These are phyloP conservation scores for Pristis pectinata DNA, from an alignment of 2,797 vertebrate genomes.

Conservation along the genomic window DNA sequence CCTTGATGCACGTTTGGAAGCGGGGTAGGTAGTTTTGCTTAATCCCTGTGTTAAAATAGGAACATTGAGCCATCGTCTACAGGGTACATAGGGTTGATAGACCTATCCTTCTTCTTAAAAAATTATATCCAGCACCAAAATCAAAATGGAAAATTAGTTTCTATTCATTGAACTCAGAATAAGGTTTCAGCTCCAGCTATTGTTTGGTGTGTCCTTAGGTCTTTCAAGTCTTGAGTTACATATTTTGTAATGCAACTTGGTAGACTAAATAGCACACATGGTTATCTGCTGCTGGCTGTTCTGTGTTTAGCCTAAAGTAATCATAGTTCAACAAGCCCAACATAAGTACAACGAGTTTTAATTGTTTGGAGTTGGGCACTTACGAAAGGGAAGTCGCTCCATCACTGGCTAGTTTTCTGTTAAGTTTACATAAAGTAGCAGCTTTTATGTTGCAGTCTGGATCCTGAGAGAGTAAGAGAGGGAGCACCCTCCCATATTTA, in stretches of 20 bases:
- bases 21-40: not conserved
- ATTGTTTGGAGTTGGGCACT: not conserved
- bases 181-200: not conserved
- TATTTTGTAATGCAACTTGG: not conserved
- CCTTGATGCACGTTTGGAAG: not conserved
- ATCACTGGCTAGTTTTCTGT: not conserved
- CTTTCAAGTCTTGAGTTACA: not conserved
- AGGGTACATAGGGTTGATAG: no score
- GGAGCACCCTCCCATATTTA: not conserved
- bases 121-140: no score
- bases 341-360: not conserved
- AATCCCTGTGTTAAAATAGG: not conserved
- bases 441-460: not conserved
- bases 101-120: not conserved
- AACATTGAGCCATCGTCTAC: not conserved
- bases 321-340: not conserved
- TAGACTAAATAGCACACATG: not conserved
- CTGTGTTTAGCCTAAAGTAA: not conserved
- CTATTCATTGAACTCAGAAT: not conserved
- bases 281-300: not conserved
- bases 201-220: not conserved
- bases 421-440: not conserved
- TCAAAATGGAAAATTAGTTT: not conserved
- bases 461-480: not conserved
- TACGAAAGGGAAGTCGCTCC: not conserved